Percentiles rank a stretch among this genome's conserved stretches.
Evolutionary conservation across 2,888 invertebrate genomes (phyloP).

Genomic region (Lepetodrilus schrolli): DNA sequence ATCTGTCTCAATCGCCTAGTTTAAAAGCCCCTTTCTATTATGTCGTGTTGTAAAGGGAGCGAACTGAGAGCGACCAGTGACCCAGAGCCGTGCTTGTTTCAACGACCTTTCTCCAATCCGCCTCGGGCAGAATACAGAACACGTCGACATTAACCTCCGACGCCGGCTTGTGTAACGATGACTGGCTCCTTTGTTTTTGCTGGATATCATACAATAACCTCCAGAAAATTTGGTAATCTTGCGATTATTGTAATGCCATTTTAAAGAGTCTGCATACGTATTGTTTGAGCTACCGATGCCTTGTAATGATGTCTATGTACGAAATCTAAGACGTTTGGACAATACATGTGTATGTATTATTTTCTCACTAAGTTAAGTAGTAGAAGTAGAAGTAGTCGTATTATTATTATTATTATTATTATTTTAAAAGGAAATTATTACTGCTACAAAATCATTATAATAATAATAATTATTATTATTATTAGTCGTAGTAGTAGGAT

Average conservation of each 20-base stretch:
- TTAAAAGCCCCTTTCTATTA: conserved; percentile 19
- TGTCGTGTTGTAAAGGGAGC: not conserved
- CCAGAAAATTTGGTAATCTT: not conserved
- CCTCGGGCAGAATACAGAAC: not conserved
- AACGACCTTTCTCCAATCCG: not conserved
- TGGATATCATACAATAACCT: not conserved
- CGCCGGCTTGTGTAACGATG: not conserved
- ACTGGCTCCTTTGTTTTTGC: not conserved
- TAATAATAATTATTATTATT: no score
- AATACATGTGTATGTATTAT: no score
- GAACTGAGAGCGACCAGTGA: not conserved
- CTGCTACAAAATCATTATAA: no score
- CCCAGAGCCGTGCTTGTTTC: not conserved
- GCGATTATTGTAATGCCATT: not conserved
- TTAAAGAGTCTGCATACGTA: not conserved
- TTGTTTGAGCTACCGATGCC: no score
- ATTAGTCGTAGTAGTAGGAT: no score
- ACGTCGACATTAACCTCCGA: not conserved
- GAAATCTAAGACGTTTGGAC: no score
- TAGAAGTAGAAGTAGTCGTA: no score
- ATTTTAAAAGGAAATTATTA: no score
- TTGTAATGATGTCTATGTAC: no score
- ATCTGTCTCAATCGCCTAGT: conserved; percentile 7
- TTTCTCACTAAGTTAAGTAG: no score
- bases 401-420: no score